phyloP scores from a whole-genome alignment of 2,888 invertebrate species.

The Orgyia antiqua region DNA sequence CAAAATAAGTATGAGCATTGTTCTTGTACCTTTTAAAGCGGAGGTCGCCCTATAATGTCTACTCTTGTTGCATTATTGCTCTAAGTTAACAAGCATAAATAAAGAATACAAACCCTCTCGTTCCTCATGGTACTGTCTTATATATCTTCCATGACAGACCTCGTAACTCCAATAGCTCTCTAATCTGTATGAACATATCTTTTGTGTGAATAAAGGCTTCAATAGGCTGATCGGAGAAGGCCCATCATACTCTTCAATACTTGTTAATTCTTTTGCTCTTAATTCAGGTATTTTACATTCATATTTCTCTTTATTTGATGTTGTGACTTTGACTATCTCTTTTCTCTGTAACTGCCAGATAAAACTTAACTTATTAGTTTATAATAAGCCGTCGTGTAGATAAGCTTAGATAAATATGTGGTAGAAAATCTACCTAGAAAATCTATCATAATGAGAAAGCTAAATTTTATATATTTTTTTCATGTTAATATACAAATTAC shows the following conservation, averaged over 20 bases:
- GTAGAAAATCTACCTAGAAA: too few relatives aligned
- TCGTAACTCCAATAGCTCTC: constrained; percentile 98
- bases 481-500: too few relatives aligned
- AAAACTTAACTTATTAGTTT: too few relatives aligned
- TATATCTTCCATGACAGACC: constrained; percentile 93
- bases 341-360: constrained; percentile 26
- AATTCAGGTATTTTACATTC: constrained; percentile 88
- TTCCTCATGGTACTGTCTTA: constrained; percentile 97
- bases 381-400: too few relatives aligned
- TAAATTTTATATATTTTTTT: too few relatives aligned
- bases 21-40: too few relatives aligned
- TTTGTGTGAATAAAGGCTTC: constrained; percentile 85
- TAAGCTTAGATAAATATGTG: too few relatives aligned
- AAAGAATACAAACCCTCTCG: constrained; percentile 83
- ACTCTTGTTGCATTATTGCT: too few relatives aligned
- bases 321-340: constrained; percentile 83
- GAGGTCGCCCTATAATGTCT: too few relatives aligned
- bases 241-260: constrained; percentile 82
- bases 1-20: too few relatives aligned
- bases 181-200: constrained; percentile 90
- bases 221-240: constrained; percentile 88
- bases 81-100: too few relatives aligned
- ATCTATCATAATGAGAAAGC: too few relatives aligned
- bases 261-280: constrained; percentile 68
- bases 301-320: constrained; percentile 89